Percentiles rank a stretch among this genome's conserved stretches.
phyloP scores from a whole-genome alignment of 1,140 invertebrate genomes.

The Schlechtendalia chinensis region DNA sequence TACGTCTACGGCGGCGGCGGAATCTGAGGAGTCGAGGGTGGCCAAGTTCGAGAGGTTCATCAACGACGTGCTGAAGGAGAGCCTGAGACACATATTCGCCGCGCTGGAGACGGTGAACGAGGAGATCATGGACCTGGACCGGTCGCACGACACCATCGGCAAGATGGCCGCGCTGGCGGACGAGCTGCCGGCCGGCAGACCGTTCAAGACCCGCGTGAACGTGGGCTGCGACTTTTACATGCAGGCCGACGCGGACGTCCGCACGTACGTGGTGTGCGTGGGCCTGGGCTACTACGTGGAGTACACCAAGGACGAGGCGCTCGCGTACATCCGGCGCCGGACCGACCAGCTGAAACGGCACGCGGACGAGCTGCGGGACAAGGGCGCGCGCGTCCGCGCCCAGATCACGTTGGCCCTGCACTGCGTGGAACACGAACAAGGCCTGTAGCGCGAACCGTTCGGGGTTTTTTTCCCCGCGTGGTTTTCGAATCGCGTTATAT shows the following conservation, averaged over 20 bases:
- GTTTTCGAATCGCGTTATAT: too few relatives aligned
- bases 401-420: conserved; percentile 77
- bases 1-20: background rate
- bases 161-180: conserved; percentile 54
- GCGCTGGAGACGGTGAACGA: conserved; percentile 64
- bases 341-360: conserved; percentile 66
- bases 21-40: conserved; percentile 53
- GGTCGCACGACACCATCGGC: conserved; percentile 60
- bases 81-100: conserved; percentile 62
- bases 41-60: conserved; percentile 62
- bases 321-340: conserved; percentile 69
- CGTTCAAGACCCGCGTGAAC: conserved; percentile 77
- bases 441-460: background rate
- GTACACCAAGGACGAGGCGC: conserved; percentile 69
- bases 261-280: conserved; percentile 69
- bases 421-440: conserved; percentile 62
- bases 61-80: conserved; percentile 67
- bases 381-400: conserved; percentile 70
- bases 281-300: conserved; percentile 75
- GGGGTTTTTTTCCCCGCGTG: too few relatives aligned
- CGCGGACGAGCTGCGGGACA: conserved; percentile 63
- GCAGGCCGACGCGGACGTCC: conserved; percentile 70
- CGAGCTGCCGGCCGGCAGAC: conserved; percentile 54
- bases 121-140: conserved; percentile 73
- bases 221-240: conserved; percentile 75